phyloP scores from a whole-genome alignment of 1,140 invertebrate species.

The Kradibia gibbosae region DNA sequence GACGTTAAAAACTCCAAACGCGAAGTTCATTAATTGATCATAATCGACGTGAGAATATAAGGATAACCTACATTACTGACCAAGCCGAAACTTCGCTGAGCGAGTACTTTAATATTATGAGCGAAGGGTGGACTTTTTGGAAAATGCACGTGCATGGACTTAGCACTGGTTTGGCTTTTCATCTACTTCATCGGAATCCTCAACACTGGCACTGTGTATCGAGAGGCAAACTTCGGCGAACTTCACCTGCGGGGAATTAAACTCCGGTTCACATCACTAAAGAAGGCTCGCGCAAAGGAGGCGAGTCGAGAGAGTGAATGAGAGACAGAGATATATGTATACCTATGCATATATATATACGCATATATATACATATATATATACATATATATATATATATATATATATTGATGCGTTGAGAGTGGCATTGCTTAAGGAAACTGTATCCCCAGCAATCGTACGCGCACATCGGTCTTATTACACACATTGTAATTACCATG shows the following conservation, averaged over 20 bases:
- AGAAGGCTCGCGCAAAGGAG: too few relatives aligned
- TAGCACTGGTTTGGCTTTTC: neutral
- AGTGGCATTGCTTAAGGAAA: neutral
- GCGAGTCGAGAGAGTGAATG: neutral
- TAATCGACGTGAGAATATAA: neutral
- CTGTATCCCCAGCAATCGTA: neutral
- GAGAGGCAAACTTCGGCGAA: neutral
- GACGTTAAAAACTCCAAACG: neutral
- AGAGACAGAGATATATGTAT: neutral
- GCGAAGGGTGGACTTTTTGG: neutral
- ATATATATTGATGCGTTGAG: neutral
- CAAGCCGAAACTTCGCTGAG: neutral
- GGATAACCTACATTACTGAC: neutral
- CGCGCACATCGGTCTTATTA: constrained; percentile 32
- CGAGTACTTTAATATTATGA: neutral
- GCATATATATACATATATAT: neutral
- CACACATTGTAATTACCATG: constrained; percentile 44
- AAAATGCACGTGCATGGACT: neutral
- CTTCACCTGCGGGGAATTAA: constrained; percentile 7
- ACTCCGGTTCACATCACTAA: neutral
- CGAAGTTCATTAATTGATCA: constrained; percentile 11
- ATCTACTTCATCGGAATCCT: neutral
- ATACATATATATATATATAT: neutral
- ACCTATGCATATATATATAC: neutral
- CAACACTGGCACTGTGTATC: neutral